Evolutionary conservation across 2,797 vertebrate species (phyloP), one percentile per base, ranked within the genome.

Genomic region (Bovichtus diacanthus): DNA sequence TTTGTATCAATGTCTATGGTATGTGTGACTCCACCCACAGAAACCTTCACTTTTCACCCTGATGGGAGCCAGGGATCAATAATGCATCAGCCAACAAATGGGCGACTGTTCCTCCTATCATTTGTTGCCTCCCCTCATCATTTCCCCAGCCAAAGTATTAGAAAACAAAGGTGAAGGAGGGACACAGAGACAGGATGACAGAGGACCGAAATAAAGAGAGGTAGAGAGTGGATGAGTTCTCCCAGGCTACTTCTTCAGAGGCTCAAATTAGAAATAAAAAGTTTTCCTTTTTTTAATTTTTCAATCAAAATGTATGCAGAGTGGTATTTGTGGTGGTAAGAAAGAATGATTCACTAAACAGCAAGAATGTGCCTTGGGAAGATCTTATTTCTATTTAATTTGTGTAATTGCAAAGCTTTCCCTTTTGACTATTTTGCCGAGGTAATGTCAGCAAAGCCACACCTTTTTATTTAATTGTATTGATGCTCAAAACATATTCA

Each of bases 1-100:
- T 59, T 78, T 56, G 41, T 68, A 23, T 50, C 25, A 12, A 47
- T 71, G 71, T 73, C 36, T 70, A 56, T 61, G 59, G 34, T 62
- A 65, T 38, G 46, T 36, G 31, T 18, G 59, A 82, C 56, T 87
- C 61, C 66, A 74, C 68, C 73, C 63, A 60, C 67, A 68, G 74
- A 87, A 84, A 85, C 70, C 74, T 86, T 88, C 87, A 90, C 83
- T 90, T 88, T 91, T 93, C 79, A 84, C 82, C 79, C 60, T 85
- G 84, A 90, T 88, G 83, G 83, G 76, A 91, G 68, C 76, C 62
- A 8, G 50, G 70, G 83, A 94, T 94, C 90, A 94, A 94, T 95
- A 94, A 89, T 93, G 88, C 78, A 93, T 94, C 89, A 92, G 83
- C 74, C 89, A 75, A 83, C 88, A 91, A 90, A 94, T 93, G 87